Evolutionary conservation across 2,797 vertebrate species (phyloP).

Genomic region (Peromyscus aztecus): DNA sequence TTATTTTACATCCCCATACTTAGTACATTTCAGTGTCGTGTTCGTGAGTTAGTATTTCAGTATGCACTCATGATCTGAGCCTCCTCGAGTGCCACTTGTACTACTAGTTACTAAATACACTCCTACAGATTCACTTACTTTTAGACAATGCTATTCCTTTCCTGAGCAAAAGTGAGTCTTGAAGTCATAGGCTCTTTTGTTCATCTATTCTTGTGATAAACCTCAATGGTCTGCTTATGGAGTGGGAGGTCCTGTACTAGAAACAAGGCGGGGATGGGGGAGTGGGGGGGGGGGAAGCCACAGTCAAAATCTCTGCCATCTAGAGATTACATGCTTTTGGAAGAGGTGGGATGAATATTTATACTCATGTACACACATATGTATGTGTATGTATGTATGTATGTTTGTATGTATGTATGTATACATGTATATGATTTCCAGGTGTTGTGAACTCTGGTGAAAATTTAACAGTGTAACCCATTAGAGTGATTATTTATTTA

Average conservation of each 20-base stretch:
- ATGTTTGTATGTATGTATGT: no score
- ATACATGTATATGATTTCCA: neutral
- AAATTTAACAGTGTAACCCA: neutral
- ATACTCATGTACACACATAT: no score
- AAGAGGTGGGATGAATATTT: neutral
- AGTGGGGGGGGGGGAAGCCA: neutral
- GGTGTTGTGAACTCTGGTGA: neutral
- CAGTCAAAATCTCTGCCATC: neutral
- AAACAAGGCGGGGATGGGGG: neutral
- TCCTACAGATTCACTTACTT: conserved; percentile 17
- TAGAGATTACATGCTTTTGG: neutral
- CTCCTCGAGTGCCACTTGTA: neutral
- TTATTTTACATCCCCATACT: neutral
- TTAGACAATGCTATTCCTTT: neutral
- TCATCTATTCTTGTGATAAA: neutral
- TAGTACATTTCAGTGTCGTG: neutral
- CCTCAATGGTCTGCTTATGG: neutral
- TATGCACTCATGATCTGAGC: neutral
- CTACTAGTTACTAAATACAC: neutral
- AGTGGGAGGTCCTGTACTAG: neutral
- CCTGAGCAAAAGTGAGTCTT: neutral
- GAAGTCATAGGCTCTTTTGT: neutral
- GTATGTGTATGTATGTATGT: neutral
- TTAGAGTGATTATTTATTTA: neutral
- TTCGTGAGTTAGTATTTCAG: neutral